A percentile compares a stretch with the other conserved stretches of the same genome.
phyloP scores from a whole-genome alignment of 2,888 invertebrate species.

The Proisotoma minuta region DNA sequence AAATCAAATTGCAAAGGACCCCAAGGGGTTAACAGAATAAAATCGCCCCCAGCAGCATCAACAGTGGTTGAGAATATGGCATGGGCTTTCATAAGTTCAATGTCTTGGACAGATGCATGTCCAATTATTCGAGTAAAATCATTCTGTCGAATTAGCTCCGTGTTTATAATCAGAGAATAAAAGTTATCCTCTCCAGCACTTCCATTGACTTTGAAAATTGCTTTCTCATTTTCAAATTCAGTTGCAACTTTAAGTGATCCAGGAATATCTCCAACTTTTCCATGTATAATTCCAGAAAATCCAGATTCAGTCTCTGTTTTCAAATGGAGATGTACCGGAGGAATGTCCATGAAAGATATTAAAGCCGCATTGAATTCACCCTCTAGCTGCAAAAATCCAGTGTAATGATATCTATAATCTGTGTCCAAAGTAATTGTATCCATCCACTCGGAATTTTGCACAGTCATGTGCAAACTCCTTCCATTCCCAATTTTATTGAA shows the following conservation, averaged over 20 bases:
- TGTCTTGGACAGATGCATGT: too few relatives aligned
- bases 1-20: conserved; percentile 28
- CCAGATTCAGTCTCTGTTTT: conserved; percentile 21
- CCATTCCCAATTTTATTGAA: conserved; percentile 44
- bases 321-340: conserved; percentile 35
- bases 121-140: too few relatives aligned
- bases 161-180: conserved; percentile 9
- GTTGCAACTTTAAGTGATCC: conserved; percentile 33
- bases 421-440: conserved; percentile 43
- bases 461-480: conserved; percentile 45
- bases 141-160: neutral
- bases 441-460: conserved; percentile 45
- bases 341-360: conserved; percentile 45
- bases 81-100: too few relatives aligned
- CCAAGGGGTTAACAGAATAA: conserved; percentile 34
- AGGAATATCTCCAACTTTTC: conserved; percentile 29
- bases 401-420: conserved; percentile 46
- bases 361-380: conserved; percentile 43
- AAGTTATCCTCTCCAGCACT: conserved; percentile 20
- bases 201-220: conserved; percentile 24
- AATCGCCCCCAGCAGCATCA: conserved; percentile 23
- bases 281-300: conserved; percentile 44
- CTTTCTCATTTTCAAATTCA: conserved; percentile 14
- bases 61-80: neutral
- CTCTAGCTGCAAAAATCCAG: conserved; percentile 42